Base-by-base conservation (phyloP, 2,888 invertebrate species). In the Xestia ashworthii region DNA sequence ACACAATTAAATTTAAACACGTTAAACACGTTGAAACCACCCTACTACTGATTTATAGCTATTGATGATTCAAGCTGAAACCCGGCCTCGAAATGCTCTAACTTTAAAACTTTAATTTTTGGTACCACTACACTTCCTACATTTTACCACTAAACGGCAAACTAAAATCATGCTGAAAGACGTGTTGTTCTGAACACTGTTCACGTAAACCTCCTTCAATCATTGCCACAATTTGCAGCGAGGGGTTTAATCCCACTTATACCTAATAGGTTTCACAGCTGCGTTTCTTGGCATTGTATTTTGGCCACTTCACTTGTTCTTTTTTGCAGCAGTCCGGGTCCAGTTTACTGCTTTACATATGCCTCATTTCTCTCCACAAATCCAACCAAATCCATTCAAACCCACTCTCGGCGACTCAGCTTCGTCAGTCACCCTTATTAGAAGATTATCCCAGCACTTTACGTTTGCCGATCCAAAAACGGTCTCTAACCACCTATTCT, bases 1-100 rank as follows among this genome's bases (percentile, higher is more conserved):
- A 62, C 25, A 14, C 50, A 38, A 69, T 77, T 32, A 46, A 38
- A 50, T 14, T n/a, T n/a, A n/a, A n/a, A n/a, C n/a, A n/a, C n/a
- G n/a, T 44, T n/a, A 16, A 44, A 8, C n/a, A 14, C 8, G 12
- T 38, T 38, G 60, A 60, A 60, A 3, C 19, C 8, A 60, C 6
- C 12, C 12, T 14, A 16, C 16, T 38, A 16, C 16, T 38, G n/a
- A 44, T n/a, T 0, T 6, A n/a, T 0, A 64, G 41, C 58, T 2
- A 6, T 58, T 25, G 60, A 22, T 64, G 64, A 64, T n/a, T n/a
- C 64, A 64, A 12, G n/a, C n/a, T 44, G 16, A 32, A 32, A 8
- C 11, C 16, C 16, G 32, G 44, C 9, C 44, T 11, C 44, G 9
- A 60, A 16, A 16, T 60, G 4, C 8, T 60, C 16, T 0, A 60